Evolutionary conservation across 2,888 invertebrate species (phyloP), one percentile per base, ranked within the genome.

Genomic region (Himalopsyche japonica): DNA sequence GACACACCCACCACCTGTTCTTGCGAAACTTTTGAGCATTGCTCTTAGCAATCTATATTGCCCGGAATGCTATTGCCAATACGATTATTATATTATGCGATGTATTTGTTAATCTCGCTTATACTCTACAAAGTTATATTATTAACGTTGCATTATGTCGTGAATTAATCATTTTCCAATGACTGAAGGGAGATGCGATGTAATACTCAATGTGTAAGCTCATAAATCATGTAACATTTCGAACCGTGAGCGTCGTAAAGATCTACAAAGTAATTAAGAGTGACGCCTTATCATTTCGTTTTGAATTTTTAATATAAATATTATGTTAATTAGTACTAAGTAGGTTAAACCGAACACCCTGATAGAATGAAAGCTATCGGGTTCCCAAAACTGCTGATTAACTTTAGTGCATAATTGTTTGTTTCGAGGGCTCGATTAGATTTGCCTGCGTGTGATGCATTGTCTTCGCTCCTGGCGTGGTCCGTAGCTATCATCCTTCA

Each of bases 31-130:
- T 70, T 70, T 79, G 83, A 81, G 70, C 82, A 82, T 82, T 76
- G 83, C 86, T 83, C 83, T 57, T 76, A 84, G 83, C 85, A 79
- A 85, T n/a, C n/a, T n/a, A n/a, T 82, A 85, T 76, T 24, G 77
- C 64, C 64, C 85, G 85, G 86, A 86, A 86, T 87, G 86, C 82
- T 86, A 86, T 87, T 87, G 87, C 86, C 80, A 87, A 86, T 87
- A 80, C 77, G 49, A 84, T 80, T 84, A 82, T 82, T 84, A 82
- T 82, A 82, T 82, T 82, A 57, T 82, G 47, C 49, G 37, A 64
- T 78, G 34, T 79, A 83, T 85, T 85, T 86, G 85, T 84, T 80
- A 82, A 83, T 85, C 76, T 84, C 80, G 57, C 82, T 82, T 84
- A 70, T 70, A 70, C 70, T 70, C 24, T 15, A 70, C 27, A 27